Percentiles rank a stretch among this genome's conserved stretches.
phyloP scores from a whole-genome alignment of 2,113 vertebrate genomes.

The Zingel zingel region DNA sequence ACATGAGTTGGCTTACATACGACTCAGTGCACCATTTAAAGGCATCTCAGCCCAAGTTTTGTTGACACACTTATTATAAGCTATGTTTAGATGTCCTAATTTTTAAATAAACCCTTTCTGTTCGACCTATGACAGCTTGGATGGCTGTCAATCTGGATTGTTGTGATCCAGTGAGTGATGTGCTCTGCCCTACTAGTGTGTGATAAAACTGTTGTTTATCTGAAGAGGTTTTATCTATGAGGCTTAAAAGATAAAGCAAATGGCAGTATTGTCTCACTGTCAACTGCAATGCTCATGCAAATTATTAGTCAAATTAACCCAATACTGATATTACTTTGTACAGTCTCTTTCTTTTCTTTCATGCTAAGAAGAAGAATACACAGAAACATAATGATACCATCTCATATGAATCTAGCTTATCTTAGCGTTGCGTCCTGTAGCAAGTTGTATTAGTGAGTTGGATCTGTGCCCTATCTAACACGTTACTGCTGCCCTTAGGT shows the following conservation, averaged over 20 bases:
- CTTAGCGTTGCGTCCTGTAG: not conserved
- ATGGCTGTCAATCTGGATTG: conserved; percentile 37
- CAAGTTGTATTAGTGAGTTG: not conserved
- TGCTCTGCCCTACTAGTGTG: not conserved
- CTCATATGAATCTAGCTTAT: too few species aligned
- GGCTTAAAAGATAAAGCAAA: not conserved
- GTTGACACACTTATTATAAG: conserved; percentile 38
- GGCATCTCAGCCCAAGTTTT: not conserved
- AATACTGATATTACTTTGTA: too few species aligned
- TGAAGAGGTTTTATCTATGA: not conserved
- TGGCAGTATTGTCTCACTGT: not conserved
- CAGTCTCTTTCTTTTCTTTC: not conserved
- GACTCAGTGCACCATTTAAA: conserved; percentile 33
- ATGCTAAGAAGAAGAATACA: not conserved
- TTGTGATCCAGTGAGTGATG: conserved; percentile 2
- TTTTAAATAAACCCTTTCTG: conserved; percentile 23
- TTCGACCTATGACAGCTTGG: not conserved
- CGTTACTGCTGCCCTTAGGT: conserved; percentile 18
- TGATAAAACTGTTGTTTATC: not conserved
- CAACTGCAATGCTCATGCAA: not conserved
- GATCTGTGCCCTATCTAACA: not conserved
- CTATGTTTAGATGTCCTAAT: conserved; percentile 48
- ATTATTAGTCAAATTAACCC: not conserved
- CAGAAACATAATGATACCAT: not conserved
- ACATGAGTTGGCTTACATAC: not conserved